Conservation (phyloP, 2,113 vertebrate genomes). For the Pavo muticus region DNA sequence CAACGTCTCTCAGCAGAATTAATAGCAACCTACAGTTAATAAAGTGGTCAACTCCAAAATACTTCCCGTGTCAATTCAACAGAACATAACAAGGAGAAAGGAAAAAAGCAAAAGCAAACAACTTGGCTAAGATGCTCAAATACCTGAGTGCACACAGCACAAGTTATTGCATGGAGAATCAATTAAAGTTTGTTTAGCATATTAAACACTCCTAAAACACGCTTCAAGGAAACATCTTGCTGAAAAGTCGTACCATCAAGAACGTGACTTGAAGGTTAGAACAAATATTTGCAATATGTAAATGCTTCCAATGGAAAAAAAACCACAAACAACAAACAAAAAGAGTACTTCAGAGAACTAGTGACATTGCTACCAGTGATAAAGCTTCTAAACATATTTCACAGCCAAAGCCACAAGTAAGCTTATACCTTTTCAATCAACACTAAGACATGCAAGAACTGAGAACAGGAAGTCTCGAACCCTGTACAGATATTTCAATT, state of each 20-base stretch:
- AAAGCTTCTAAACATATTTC: not conserved
- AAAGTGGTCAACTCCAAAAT: not conserved
- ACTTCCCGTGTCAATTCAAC: not conserved
- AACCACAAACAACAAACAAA: not conserved
- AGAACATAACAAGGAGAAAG: slow-evolving; percentile 8
- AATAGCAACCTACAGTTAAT: not conserved
- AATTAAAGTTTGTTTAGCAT: slow-evolving; percentile 34
- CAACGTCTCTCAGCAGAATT: not conserved
- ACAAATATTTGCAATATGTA: slow-evolving; percentile 5
- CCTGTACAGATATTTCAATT: not conserved
- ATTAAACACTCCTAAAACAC: slow-evolving; percentile 7
- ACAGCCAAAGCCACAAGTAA: not conserved
- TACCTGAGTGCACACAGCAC: not conserved
- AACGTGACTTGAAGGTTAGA: not conserved
- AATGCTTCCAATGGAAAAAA: not conserved
- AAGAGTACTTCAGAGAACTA: not conserved
- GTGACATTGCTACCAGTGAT: not conserved
- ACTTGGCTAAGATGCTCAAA: not conserved
- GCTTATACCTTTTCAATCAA: not conserved
- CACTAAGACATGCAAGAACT: not conserved
- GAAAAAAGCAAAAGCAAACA: not conserved
- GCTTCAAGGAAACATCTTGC: not conserved
- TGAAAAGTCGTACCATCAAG: not conserved
- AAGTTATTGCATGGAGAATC: not conserved
- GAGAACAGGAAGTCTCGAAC: fast-evolving